Conservation (phyloP, 2,113 vertebrate genomes). For the Spermophilus dauricus region DNA sequence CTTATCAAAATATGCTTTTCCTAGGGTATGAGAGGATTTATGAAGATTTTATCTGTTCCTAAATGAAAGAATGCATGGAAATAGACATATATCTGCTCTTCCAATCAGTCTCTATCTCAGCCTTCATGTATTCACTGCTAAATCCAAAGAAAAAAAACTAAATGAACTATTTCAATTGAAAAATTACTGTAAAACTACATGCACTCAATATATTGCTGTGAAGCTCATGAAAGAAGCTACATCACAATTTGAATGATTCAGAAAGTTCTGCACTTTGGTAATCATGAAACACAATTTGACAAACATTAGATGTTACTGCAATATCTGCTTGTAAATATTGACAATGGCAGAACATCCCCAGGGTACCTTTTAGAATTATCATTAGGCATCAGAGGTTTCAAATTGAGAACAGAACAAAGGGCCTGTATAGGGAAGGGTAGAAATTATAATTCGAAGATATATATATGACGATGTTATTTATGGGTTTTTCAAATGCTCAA, state of each 20-base stretch:
- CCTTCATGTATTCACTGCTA: background rate
- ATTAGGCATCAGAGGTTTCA: background rate
- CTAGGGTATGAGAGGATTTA: background rate
- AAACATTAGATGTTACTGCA: background rate
- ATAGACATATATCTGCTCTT: background rate
- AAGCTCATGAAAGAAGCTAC: background rate
- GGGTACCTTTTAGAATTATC: background rate
- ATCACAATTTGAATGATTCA: background rate
- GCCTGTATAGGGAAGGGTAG: background rate
- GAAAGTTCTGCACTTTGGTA: background rate
- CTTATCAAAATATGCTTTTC: background rate
- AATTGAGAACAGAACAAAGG: background rate
- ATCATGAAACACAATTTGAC: background rate
- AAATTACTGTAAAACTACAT: background rate
- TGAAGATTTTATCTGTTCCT: slow-evolving; percentile 36
- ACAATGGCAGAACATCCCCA: background rate
- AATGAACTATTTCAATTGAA: background rate
- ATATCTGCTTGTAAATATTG: background rate
- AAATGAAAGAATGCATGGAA: background rate
- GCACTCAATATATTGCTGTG: background rate
- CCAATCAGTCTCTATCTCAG: background rate
- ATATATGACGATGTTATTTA: background rate
- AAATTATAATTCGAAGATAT: background rate
- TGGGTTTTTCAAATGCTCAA: background rate
- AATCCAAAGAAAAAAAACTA: background rate